These are phyloP conservation scores for Lasioglossum baleicum DNA, from an alignment of 1,140 invertebrate genomes.

Conservation along the genomic window DNA sequence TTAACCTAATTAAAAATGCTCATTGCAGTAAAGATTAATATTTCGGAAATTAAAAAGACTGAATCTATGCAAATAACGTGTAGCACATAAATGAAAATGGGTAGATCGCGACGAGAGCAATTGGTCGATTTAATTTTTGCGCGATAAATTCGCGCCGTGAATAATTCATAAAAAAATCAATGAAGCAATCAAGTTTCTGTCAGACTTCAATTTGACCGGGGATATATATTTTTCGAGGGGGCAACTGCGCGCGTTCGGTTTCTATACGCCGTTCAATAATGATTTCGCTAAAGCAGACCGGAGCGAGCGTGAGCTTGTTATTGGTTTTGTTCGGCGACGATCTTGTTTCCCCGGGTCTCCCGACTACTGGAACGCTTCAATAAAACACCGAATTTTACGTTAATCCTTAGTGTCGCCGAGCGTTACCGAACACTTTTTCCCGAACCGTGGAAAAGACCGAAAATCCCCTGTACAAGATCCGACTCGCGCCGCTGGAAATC, in stretches of 20 bases:
- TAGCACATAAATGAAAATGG: no score
- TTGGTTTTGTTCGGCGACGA: neutral
- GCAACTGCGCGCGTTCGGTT: neutral
- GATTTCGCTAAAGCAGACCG: neutral
- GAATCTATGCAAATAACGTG: no score
- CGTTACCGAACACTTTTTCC: neutral
- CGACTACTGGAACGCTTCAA: neutral
- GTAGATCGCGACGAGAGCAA: neutral
- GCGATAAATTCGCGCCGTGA: neutral
- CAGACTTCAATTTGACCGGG: neutral
- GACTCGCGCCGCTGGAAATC: neutral
- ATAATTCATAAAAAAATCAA: conserved; percentile 15
- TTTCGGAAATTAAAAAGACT: no score
- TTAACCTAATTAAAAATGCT: no score
- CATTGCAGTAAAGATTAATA: no score
- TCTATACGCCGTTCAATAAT: neutral
- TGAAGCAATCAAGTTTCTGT: conserved; percentile 1
- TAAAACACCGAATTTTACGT: conserved; percentile 19
- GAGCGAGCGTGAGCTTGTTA: neutral
- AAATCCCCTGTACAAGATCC: neutral
- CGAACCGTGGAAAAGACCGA: neutral
- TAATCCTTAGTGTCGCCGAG: neutral
- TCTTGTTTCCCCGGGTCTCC: neutral
- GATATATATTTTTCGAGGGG: neutral
- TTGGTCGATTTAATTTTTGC: neutral